Percentiles rank a stretch among this genome's conserved stretches.
phyloP scores from a whole-genome alignment of 1,140 invertebrate genomes.

The Musca domestica region DNA sequence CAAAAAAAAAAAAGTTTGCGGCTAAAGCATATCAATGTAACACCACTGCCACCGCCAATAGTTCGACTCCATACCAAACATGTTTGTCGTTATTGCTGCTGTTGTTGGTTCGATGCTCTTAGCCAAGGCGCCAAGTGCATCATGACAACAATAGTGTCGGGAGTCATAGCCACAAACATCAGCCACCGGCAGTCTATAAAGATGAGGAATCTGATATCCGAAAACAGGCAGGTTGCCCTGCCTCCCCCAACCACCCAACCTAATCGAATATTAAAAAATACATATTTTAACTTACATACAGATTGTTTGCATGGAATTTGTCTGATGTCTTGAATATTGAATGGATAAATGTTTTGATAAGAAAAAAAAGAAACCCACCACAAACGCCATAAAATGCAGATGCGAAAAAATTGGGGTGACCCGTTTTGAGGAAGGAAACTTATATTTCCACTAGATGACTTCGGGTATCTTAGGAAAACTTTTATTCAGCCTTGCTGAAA shows the following conservation, averaged over 20 bases:
- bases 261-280: constrained; percentile 5
- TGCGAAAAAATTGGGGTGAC: no score
- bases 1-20: no score
- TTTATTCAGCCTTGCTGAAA: no score
- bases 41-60: no score
- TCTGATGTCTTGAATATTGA: not conserved
- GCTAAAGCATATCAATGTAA: no score
- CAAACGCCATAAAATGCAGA: no score
- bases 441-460: no score
- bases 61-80: not conserved
- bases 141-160: constrained; percentile 4
- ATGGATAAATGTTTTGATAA: not conserved
- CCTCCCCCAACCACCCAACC: not conserved
- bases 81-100: not conserved
- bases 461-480: no score
- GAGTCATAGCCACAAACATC: not conserved
- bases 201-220: not conserved
- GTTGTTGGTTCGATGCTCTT: not conserved
- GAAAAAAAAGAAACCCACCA: no score
- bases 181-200: not conserved
- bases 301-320: constrained; percentile 19
- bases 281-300: constrained; percentile 16
- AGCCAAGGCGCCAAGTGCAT: constrained; percentile 17
- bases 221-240: no score
- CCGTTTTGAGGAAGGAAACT: no score